phyloP scores from a whole-genome alignment of 2,888 invertebrate genomes.

The Agonopterix alstromeriana region DNA sequence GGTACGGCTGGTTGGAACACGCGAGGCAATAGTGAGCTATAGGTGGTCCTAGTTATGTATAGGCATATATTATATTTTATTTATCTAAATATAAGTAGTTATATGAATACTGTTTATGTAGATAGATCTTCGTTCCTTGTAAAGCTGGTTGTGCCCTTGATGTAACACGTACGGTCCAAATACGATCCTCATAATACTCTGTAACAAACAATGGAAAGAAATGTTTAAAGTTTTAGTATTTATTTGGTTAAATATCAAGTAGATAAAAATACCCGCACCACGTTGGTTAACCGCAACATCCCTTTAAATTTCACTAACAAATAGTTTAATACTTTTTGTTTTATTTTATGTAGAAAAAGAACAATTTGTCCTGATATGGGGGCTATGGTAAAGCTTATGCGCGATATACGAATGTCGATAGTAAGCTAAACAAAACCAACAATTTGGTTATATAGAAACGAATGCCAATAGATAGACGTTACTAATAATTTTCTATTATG shows the following conservation, averaged over 20 bases:
- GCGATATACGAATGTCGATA: too few species aligned
- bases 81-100: constrained; percentile 58
- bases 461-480: too few species aligned
- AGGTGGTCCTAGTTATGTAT: constrained; percentile 35
- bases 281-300: too few species aligned
- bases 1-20: constrained; percentile 27
- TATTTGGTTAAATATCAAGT: too few species aligned
- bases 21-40: constrained; percentile 54
- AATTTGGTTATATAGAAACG: too few species aligned
- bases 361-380: too few species aligned
- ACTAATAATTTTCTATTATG: not conserved
- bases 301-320: too few species aligned
- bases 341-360: too few species aligned
- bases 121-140: constrained; percentile 69
- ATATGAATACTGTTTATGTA: constrained; percentile 71
- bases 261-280: too few species aligned
- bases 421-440: too few species aligned
- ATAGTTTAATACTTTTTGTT: too few species aligned
- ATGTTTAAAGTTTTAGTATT: not conserved
- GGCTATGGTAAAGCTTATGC: too few species aligned
- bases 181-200: constrained; percentile 54
- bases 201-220: constrained; percentile 22
- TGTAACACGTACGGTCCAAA: constrained; percentile 39
- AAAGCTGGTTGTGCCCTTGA: constrained; percentile 47
- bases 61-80: constrained; percentile 16